Conservation (phyloP, 2,888 invertebrate species). For the Poecilobothrus nobilitatus region DNA sequence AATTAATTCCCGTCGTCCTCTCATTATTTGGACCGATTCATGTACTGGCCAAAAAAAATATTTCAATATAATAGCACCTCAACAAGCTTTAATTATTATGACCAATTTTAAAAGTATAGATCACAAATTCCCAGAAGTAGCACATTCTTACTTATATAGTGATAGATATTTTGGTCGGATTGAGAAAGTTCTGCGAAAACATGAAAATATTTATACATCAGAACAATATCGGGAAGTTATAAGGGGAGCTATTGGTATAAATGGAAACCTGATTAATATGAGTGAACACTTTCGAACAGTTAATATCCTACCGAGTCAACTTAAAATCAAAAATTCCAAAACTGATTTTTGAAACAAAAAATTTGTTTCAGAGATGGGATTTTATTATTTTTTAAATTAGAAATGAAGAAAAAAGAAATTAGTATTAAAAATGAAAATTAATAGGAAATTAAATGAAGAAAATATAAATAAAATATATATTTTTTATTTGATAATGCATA, state of each 20-base stretch:
- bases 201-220: conserved; percentile 10
- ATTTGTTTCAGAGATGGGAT: conserved; percentile 2
- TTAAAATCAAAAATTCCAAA: neutral
- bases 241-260: conserved; percentile 7
- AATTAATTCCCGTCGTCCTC: conserved; percentile 5
- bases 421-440: too few species aligned
- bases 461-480: too few species aligned
- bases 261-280: conserved; percentile 9
- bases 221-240: conserved; percentile 11
- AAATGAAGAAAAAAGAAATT: too few species aligned
- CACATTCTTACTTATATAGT: conserved; percentile 10
- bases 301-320: neutral
- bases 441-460: too few species aligned
- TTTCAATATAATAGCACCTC: too few species aligned
- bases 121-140: conserved; percentile 14
- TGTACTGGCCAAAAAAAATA: conserved; percentile 11
- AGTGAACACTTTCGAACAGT: conserved; percentile 10
- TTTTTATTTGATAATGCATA: too few species aligned
- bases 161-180: conserved; percentile 14
- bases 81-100: conserved; percentile 2
- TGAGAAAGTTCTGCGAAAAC: conserved; percentile 9
- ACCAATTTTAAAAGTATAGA: conserved; percentile 2
- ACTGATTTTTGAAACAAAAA: conserved; percentile 8
- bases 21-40: conserved; percentile 12
- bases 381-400: too few species aligned